Base-by-base conservation (phyloP, 1,140 invertebrate genomes). In the Elysia chlorotica region DNA sequence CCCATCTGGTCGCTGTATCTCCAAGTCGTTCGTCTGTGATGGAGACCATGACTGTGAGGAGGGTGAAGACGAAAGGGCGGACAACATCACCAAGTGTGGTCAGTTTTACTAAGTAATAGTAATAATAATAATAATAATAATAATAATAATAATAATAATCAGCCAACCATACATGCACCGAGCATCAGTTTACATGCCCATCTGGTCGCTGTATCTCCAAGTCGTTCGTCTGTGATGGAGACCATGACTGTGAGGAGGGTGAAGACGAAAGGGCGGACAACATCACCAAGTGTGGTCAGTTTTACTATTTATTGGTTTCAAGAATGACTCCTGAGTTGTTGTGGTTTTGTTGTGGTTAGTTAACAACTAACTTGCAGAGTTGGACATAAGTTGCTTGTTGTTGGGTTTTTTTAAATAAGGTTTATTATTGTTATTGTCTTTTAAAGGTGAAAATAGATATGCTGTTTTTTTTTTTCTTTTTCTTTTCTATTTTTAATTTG, bases 41-140 rank as follows among this genome's bases (percentile, higher is more conserved):
- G 95, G 95, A 0, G 96, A 97, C 86, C 93, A 94, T 0, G 96
- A 98, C 83, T 98, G 96, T 87, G 93, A 96, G 0, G 95, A 98
- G 85, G 96, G 95, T 0, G 95, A 95, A n/a, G 97, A 99, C 86
- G 97, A 99, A 87, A 54, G 33, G 38, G 59, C 66, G 33, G 59
- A 38, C 48, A 53, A 68, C 36, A 65, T 33, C 30, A 33, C 72
- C 33, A 61, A 68, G 14, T 82, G 80, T 79, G 53, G 79, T 83
- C 72, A 65, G 78, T 77, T 6, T 28, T 37, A 14, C 28, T 61
- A 14, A 48, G 14, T 14, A 48, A 61, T 10, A 10, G 14, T 28
- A 10, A 19, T 28, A 19, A 19, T 14, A 10, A 14, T 48, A n/a
- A 48, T n/a, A n/a, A n/a, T n/a, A n/a, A n/a, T n/a, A n/a, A n/a